A percentile compares a stretch with the other conserved stretches of the same genome.
Conservation (phyloP, 1,140 invertebrate genomes). For the Steinernema khuongi region DNA sequence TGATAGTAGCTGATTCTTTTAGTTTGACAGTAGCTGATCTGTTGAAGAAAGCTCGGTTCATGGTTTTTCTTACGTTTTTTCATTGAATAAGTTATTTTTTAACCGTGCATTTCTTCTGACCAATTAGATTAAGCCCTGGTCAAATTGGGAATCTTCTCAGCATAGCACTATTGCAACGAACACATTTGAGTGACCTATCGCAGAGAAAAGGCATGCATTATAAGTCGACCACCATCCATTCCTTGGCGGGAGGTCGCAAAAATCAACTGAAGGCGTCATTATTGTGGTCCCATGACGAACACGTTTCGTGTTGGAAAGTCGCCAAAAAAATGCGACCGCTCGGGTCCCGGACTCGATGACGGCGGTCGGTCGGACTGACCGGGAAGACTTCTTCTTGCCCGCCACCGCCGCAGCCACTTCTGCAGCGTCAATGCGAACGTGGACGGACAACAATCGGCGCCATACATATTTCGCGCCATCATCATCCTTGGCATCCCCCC, state of each 20-base stretch:
- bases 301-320: background rate
- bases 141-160: too few relatives aligned
- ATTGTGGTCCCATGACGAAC: background rate
- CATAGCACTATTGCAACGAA: too few relatives aligned
- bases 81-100: too few relatives aligned
- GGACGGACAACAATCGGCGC: background rate
- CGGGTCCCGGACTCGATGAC: background rate
- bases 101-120: too few relatives aligned
- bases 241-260: slow-evolving; percentile 10
- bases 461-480: background rate
- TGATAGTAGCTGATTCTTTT: too few relatives aligned
- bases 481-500: background rate
- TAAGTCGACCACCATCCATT: background rate
- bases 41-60: too few relatives aligned
- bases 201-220: background rate
- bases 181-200: background rate
- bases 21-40: too few relatives aligned
- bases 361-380: background rate
- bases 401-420: background rate
- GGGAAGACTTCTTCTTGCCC: background rate
- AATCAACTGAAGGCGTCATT: background rate
- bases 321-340: too few relatives aligned
- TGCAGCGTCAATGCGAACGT: background rate
- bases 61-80: too few relatives aligned
- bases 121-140: too few relatives aligned